Percentiles rank a stretch among this genome's conserved stretches.
Evolutionary conservation across 2,888 invertebrate genomes (phyloP).

Genomic region (Resseliella maxima): DNA sequence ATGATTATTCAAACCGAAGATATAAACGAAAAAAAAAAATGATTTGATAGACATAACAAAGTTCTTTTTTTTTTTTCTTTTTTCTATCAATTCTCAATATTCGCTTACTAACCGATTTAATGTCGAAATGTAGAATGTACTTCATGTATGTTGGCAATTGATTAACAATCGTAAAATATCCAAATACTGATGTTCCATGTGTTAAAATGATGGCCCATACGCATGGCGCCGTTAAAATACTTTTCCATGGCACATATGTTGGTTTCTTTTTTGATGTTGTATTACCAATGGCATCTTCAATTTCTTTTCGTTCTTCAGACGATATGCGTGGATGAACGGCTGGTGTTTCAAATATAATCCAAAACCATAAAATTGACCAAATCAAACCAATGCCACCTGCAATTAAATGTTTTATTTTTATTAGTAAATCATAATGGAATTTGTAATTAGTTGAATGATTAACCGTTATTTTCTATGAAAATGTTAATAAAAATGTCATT

Average conservation of each 20-base stretch:
- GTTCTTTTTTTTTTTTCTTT: too few species aligned
- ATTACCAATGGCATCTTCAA: slow-evolving; percentile 78
- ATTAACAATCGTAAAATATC: slow-evolving; percentile 88
- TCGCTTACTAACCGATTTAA: slow-evolving; percentile 75
- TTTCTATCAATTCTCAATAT: too few species aligned
- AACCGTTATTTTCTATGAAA: too few species aligned
- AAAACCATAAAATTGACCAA: slow-evolving; percentile 87
- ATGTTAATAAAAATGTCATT: too few species aligned
- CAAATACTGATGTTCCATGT: slow-evolving; percentile 86
- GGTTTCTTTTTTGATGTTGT: slow-evolving; percentile 72
- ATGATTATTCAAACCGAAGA: not conserved
- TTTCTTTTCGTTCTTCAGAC: slow-evolving; percentile 76
- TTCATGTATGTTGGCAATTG: slow-evolving; percentile 89
- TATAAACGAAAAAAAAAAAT: not conserved
- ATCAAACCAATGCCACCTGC: slow-evolving; percentile 76
- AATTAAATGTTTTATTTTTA: too few species aligned
- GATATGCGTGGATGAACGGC: slow-evolving; percentile 85
- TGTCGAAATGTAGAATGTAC: slow-evolving; percentile 79
- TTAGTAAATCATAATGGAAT: too few species aligned
- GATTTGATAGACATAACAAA: slow-evolving; percentile 4
- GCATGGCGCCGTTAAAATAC: slow-evolving; percentile 76
- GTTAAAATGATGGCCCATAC: slow-evolving; percentile 89
- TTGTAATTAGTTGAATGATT: too few species aligned
- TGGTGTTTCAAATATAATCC: slow-evolving; percentile 83
- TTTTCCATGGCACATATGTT: slow-evolving; percentile 79